Base-by-base conservation (phyloP, 2,113 vertebrate species). In the Psettodes erumei region DNA sequence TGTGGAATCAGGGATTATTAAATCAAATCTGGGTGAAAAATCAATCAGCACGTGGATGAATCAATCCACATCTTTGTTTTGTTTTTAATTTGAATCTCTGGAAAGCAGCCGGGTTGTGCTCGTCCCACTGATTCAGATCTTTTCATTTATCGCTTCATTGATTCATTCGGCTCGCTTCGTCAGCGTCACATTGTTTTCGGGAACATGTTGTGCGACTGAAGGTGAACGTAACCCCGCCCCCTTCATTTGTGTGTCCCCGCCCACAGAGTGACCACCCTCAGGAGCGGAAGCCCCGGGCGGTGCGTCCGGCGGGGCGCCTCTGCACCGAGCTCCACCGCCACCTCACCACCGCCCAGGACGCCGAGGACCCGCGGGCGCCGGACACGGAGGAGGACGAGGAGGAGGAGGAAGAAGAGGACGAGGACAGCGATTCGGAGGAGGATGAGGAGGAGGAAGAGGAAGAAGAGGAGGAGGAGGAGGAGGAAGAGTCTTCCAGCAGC, bases 321-420 rank as follows among this genome's bases (percentile, higher is more conserved):
- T 98, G 96, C 90, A 95, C 96, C 0, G 98, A 99, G 82, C 95
- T 99, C 64, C 97, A 99, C 79, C 96, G 94, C 65, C 96, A 99
- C 93, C 97, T 99, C 88, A 97, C 96, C 75, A 95, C 96, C 0
- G 51, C 86, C 18, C 78, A 90, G 47, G 93, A 92, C 81, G 68
- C 84, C 0, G 92, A 93, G 90, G 88, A 88, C 40, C 5, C 63
- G 11, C 71, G 2, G 5, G 75, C 75, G 0, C 81, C 89, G 0
- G 93, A 96, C 28, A 90, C 91, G 0, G 94, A 95, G 79, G 92
- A 93, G 37, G 92, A 93, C 2, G 92, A 92, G 0, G 90, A 91
- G 0, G 63, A 90, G 3, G 84, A 94, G 3, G 94, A 90, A 3
- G 84, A 94, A 3, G 94, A 93, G 11, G 85, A 94, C 0, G 90